These are phyloP conservation scores for Condylostylus longicornis DNA, from an alignment of 1,140 invertebrate genomes.

Conservation along the genomic window DNA sequence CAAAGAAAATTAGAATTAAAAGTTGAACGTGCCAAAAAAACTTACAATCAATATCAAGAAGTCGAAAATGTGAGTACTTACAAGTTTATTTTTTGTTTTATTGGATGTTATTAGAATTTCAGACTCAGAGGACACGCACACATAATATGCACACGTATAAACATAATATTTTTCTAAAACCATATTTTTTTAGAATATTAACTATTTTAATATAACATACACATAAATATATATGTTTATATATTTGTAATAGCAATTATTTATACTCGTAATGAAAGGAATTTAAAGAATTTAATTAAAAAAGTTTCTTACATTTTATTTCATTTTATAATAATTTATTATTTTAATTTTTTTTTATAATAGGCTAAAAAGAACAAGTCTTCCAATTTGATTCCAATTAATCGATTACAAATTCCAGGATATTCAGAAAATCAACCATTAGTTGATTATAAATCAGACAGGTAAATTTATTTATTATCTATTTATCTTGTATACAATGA, in stretches of 20 bases:
- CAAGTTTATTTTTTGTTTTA: not conserved
- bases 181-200: no score
- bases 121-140: no score
- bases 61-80: conserved; percentile 15
- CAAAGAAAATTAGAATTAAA: conserved; percentile 31
- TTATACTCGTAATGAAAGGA: no score
- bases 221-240: no score
- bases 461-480: no score
- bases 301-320: not conserved
- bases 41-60: conserved; percentile 28
- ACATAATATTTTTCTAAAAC: no score
- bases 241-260: no score
- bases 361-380: conserved; percentile 27
- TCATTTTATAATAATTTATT: conserved; percentile 1
- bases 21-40: conserved; percentile 29
- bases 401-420: conserved; percentile 25
- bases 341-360: not conserved
- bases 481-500: no score
- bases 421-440: conserved; percentile 22
- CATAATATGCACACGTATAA: no score
- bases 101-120: no score
- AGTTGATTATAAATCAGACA: conserved; percentile 30
- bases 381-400: conserved; percentile 27
- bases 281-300: no score
- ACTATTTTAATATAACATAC: no score